A percentile compares a stretch with the other conserved stretches of the same genome.
These are phyloP conservation scores for Drosophila bunnanda DNA, from an alignment of 2,888 invertebrate genomes.

Conservation along the genomic window DNA sequence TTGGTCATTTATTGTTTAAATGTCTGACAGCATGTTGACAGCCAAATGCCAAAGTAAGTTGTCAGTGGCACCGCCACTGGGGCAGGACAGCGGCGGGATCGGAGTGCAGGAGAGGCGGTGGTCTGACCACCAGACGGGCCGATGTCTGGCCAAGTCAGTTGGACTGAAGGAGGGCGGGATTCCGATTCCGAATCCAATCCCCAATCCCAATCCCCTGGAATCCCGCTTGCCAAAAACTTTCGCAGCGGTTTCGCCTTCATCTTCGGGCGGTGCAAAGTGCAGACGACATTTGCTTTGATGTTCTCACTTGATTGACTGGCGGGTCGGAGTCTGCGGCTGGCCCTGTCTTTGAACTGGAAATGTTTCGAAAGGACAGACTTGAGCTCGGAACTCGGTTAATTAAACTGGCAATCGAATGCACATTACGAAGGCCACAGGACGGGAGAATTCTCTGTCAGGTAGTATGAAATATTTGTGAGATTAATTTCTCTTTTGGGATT, in stretches of 20 bases:
- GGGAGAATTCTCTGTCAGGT: background rate
- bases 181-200: constrained; percentile 26
- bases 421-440: constrained; percentile 11
- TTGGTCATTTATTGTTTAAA: constrained; percentile 80
- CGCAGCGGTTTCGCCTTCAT: constrained; percentile 45
- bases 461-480: background rate
- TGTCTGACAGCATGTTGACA: constrained; percentile 80
- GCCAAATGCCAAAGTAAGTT: constrained; percentile 80
- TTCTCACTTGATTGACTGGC: constrained; percentile 71
- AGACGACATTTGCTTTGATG: constrained; percentile 74
- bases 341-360: constrained; percentile 14
- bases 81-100: background rate
- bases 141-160: constrained; percentile 52
- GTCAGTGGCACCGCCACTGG: constrained; percentile 58
- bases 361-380: constrained; percentile 3
- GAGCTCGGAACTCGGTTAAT: constrained; percentile 25
- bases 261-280: constrained; percentile 36
- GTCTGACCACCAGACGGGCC: constrained; percentile 58
- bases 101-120: constrained; percentile 5
- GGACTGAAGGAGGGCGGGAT: constrained; percentile 30
- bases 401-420: constrained; percentile 38
- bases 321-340: constrained; percentile 21
- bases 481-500: background rate
- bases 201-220: constrained; percentile 15
- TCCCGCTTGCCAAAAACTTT: constrained; percentile 39